Evolutionary conservation across 2,797 vertebrate species (phyloP), one percentile per base, ranked within the genome.

Genomic region (Cetoscarus ocellatus): DNA sequence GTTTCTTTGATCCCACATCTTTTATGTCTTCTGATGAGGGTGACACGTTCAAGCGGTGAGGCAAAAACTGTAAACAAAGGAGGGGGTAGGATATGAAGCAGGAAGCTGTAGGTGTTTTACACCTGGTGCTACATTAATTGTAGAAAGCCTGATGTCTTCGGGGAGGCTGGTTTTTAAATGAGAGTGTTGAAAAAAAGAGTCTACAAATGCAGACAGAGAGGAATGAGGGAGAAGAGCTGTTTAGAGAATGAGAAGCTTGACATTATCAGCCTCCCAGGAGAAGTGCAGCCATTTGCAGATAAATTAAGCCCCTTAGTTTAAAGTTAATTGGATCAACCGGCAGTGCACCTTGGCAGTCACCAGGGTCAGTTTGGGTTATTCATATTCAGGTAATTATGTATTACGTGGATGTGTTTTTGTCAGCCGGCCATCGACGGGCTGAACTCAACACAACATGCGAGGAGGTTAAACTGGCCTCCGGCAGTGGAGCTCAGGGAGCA

Each of bases 321-420:
- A 86, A 92, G 88, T 86, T 86, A 90, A 91, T 91, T 92, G 89
- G 88, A 90, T 91, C 75, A 90, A 92, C 77, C 60, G 53, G 73
- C 83, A 60, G 42, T 66, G 77, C 62, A 91, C 82, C 45, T 83
- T 74, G 71, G 87, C 79, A 90, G 92, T 75, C 81, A 63, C 83
- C 52, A 83, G 76, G 75, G 49, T 79, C 88, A 79, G 70, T 42
- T 78, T 50, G 39, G 76, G 91, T 90, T 88, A 88, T 90, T 93
- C 77, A 86, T 79, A 82, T 73, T 48, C 79, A 77, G 71, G 82
- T 88, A 86, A 91, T 91, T 88, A 88, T 81, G 77, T 57, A 55
- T 69, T 51, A 48, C 9, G 7, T 51, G 44, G 42, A 68, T 81
- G 77, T 84, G 71, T 84, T 82, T 77, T 84, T 83, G 67, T 77